Evolutionary conservation across 1,140 invertebrate species (phyloP), one percentile per base, ranked within the genome.

Genomic region (Theocolax elegans): DNA sequence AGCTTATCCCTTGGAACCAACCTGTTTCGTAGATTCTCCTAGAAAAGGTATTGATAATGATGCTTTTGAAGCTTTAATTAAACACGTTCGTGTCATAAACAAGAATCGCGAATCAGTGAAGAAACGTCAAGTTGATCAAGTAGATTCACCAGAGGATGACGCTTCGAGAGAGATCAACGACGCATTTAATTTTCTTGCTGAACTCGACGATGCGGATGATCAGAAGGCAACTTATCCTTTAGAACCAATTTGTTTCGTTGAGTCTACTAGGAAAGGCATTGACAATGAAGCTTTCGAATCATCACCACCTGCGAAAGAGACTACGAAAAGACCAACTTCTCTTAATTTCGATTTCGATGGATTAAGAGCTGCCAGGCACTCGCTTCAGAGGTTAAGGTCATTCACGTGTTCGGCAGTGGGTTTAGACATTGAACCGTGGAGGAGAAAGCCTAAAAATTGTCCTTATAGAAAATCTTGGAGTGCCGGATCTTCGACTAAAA

Each of bases 141-240:
- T n/a, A n/a, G n/a, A n/a, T n/a, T 42, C 19, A 59, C 65, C 15
- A 2, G 75, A 78, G 0, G 75, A 78, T 19, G 76, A 77, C 1
- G 31, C 29, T 1, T 80, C 76, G 1, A 76, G 74, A 13, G 77
- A 83, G 38, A 84, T 85, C 53, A 83, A 76, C 38, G 76, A 79
- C 7, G 84, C 84, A 0, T 85, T 85, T 62, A 76, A 85, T 58
- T 85, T 85, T 17, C 75, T 85, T 3, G 31, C 79, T 0, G 82
- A 85, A 23, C 67, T 81, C 23, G 82, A 84, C 1, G 81, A 83
- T 31, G 72, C 72, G 19, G 79, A 80, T 0, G 60, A 72, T 23
- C 29, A 48, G 3, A 42, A n/a, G n/a, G 48, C 31, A 7, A 51
- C 58, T 13, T 74, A 75, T 68, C 74, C 75, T 2, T 40, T 77